A percentile compares a stretch with the other conserved stretches of the same genome.
Evolutionary conservation across 2,113 vertebrate genomes (phyloP).

Genomic region (Micronycteris hirsuta): DNA sequence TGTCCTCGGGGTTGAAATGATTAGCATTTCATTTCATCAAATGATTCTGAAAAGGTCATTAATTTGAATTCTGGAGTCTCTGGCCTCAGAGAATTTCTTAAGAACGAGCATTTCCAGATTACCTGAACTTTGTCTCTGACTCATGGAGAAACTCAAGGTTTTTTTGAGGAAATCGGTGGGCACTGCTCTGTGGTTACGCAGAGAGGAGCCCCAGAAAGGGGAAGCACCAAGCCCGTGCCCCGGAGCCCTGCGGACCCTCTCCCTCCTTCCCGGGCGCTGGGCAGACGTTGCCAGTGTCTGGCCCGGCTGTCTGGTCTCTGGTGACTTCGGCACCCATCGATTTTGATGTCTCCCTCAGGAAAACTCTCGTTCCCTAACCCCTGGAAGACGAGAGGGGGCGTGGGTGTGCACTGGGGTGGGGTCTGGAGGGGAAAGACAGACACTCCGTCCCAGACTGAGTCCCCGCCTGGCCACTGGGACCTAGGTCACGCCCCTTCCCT

Average conservation of each 20-base stretch:
- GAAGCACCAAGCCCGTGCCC: not conserved
- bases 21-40: not conserved
- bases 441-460: fast-evolving
- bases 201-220: not conserved
- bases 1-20: not conserved
- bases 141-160: not conserved
- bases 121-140: not conserved
- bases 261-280: not conserved
- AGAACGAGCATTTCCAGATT: not conserved
- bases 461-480: not conserved
- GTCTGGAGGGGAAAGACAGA: not conserved
- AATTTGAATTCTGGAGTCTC: not conserved
- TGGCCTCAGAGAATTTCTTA: not conserved
- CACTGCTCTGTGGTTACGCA: not conserved
- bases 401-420: fast-evolving
- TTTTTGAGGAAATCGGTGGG: not conserved
- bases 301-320: not conserved
- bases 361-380: too few relatives aligned
- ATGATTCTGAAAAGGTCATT: not conserved
- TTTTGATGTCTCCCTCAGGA: not conserved
- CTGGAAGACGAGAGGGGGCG: fast-evolving
- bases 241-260: not conserved
- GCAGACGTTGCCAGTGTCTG: not conserved
- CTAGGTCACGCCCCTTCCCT: too few relatives aligned
- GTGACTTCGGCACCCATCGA: not conserved